Evolutionary conservation across 1,140 invertebrate species (phyloP).

Genomic region (Drosophila suzukii): DNA sequence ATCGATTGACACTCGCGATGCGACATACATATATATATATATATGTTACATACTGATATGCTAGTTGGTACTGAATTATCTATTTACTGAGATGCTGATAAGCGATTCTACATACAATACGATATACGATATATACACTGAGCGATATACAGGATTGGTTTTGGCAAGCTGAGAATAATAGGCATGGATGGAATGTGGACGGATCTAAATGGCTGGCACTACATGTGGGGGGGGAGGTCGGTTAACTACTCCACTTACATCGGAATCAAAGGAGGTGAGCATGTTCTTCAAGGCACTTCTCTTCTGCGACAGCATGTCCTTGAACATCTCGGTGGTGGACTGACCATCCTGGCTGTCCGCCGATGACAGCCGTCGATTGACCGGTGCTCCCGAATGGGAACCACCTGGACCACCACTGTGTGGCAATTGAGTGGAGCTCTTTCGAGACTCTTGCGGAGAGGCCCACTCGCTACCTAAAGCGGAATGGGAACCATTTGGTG

Average conservation of each 20-base stretch:
- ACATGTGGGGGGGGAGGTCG: no score
- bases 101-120: conserved; percentile 29
- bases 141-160: conserved; percentile 15
- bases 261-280: conserved; percentile 94
- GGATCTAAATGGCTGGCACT: conserved; percentile 49
- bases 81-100: conserved; percentile 29
- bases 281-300: conserved; percentile 93
- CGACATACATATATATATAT: conserved; percentile 85
- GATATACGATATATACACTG: conserved; percentile 30
- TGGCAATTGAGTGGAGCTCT: conserved; percentile 76
- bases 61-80: conserved; percentile 6
- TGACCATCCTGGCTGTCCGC: conserved; percentile 87
- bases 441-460: conserved; percentile 83
- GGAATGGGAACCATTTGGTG: conserved; percentile 74
- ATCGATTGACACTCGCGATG: conserved; percentile 29
- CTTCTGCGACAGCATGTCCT: conserved; percentile 95
- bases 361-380: conserved; percentile 69
- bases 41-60: conserved; percentile 79
- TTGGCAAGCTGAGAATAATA: conserved; percentile 22
- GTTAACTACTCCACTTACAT: conserved; percentile 87
- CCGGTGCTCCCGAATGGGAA: conserved; percentile 9
- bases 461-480: conserved; percentile 79
- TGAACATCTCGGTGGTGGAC: conserved; percentile 93
- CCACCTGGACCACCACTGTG: conserved; percentile 4
- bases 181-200: conserved; percentile 34